These are phyloP conservation scores for Altica lythri DNA, from an alignment of 2,888 invertebrate species.

Conservation along the genomic window DNA sequence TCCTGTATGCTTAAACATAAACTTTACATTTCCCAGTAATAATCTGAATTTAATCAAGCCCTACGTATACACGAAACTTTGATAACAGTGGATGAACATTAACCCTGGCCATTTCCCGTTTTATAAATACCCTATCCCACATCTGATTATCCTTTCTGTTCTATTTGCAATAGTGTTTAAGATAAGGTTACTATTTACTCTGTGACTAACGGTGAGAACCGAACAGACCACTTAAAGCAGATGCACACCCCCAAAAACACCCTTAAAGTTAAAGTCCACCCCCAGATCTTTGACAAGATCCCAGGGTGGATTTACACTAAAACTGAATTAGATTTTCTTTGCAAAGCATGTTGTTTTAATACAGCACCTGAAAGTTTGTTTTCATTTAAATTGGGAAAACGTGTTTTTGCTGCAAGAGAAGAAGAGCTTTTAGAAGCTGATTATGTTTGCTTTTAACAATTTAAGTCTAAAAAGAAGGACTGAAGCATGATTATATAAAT, in stretches of 20 bases:
- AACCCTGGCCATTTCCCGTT: no score
- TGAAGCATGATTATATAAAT: no score
- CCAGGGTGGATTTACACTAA: constrained; percentile 22
- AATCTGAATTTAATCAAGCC: no score
- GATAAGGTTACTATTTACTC: constrained; percentile 54
- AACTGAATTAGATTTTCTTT: constrained; percentile 23
- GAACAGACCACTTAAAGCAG: constrained; percentile 31
- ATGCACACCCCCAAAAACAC: constrained; percentile 22
- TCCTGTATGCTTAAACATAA: no score
- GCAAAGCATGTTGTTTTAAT: constrained; percentile 9
- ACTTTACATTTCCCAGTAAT: no score
- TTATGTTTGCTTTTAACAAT: background rate
- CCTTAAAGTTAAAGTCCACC: no score
- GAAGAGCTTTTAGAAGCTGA: background rate
- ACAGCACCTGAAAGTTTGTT: constrained; percentile 7
- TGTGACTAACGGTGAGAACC: constrained; percentile 49
- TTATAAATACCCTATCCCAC: no score
- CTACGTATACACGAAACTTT: no score
- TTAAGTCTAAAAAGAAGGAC: no score
- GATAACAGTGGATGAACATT: no score
- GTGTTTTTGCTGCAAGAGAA: constrained; percentile 2
- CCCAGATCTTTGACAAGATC: constrained; percentile 17
- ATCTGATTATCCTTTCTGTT: constrained; percentile 17
- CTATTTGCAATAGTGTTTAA: constrained; percentile 52
- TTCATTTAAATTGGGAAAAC: constrained; percentile 13